A percentile compares a stretch with the other conserved stretches of the same genome.
Evolutionary conservation across 2,888 invertebrate genomes (phyloP).

Genomic region (Cataglyphis cursor): DNA sequence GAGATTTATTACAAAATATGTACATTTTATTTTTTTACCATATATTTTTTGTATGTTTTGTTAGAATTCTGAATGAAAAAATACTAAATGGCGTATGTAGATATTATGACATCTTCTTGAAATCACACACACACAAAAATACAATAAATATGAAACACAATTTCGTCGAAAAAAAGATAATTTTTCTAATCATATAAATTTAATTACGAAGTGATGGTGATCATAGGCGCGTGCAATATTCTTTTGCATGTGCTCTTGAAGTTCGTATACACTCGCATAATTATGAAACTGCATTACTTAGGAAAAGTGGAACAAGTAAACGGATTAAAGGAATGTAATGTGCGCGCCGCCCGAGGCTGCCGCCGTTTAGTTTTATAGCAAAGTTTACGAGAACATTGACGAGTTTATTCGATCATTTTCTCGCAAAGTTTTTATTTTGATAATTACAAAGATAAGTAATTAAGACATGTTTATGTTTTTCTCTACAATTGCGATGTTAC

Average conservation of each 20-base stretch:
- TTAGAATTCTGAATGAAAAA: neutral
- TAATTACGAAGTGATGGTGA: constrained; percentile 15
- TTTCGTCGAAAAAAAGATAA: neutral
- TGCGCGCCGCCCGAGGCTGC: constrained; percentile 29
- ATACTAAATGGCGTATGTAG: neutral
- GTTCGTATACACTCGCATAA: constrained; percentile 7
- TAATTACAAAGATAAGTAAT: neutral
- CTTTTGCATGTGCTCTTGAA: constrained; percentile 38
- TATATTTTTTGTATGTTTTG: neutral
- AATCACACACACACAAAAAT: neutral
- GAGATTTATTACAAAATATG: neutral
- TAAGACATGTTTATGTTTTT: neutral
- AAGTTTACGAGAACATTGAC: constrained; percentile 34
- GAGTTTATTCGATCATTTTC: constrained; percentile 9
- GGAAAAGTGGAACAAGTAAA: constrained; percentile 58
- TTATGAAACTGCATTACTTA: constrained; percentile 50
- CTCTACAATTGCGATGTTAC: neutral
- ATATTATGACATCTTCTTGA: neutral
- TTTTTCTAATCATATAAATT: constrained; percentile 13
- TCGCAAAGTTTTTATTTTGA: constrained; percentile 55
- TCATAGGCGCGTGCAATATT: neutral
- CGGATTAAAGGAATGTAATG: constrained; percentile 46
- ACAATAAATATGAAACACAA: neutral
- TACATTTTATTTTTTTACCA: neutral
- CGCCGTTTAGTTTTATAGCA: constrained; percentile 22